These are phyloP conservation scores for Rhagium mordax DNA, from an alignment of 2,888 invertebrate species.

Conservation along the genomic window DNA sequence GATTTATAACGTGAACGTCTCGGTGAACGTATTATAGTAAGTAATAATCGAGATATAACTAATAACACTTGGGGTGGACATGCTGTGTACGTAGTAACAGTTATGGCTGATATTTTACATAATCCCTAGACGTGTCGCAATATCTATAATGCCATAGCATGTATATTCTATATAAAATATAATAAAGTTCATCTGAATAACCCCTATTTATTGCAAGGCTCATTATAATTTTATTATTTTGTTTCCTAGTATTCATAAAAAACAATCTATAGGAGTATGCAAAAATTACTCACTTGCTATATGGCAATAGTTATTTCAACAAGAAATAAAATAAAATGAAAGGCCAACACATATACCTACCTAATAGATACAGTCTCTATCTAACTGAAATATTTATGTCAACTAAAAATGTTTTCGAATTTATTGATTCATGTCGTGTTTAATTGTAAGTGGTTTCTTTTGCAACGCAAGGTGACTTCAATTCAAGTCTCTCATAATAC, in stretches of 20 bases:
- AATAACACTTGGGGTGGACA: conserved; percentile 42
- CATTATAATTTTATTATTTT: background rate
- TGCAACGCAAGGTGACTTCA: too few species aligned
- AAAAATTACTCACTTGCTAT: too few species aligned
- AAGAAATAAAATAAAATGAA: too few species aligned
- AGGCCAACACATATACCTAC: too few species aligned
- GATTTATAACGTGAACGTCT: conserved; percentile 37
- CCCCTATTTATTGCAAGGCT: background rate
- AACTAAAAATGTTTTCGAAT: too few species aligned
- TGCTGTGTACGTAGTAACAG: conserved; percentile 36
- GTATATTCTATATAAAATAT: background rate
- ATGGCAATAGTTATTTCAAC: too few species aligned
- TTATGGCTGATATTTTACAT: conserved; percentile 26
- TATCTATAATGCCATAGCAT: conserved; percentile 28
- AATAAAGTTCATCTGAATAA: background rate
- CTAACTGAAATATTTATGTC: too few species aligned
- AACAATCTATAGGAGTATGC: too few species aligned
- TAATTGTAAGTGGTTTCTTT: too few species aligned
- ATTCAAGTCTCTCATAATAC: too few species aligned
- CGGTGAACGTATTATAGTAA: conserved; percentile 45
- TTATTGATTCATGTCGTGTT: too few species aligned
- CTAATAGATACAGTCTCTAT: too few species aligned
- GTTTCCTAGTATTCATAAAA: background rate
- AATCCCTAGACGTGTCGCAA: conserved; percentile 33
- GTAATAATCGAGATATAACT: conserved; percentile 34